A percentile compares a stretch with the other conserved stretches of the same genome.
phyloP scores from a whole-genome alignment of 1,140 invertebrate species.

The Drosophila ironensis region DNA sequence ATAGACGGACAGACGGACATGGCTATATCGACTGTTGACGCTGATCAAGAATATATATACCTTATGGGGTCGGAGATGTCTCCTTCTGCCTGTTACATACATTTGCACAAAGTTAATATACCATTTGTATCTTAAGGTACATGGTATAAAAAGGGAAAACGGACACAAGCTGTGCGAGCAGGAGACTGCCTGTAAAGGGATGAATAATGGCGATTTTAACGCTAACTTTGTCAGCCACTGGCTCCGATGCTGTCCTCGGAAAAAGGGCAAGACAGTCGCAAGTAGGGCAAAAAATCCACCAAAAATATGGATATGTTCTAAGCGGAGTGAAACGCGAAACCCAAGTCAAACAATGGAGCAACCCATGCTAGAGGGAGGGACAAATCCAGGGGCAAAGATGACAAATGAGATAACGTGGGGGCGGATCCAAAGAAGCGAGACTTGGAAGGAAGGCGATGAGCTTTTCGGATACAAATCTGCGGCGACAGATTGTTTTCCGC shows the following conservation, averaged over 20 bases:
- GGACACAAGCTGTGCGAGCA: too few species aligned
- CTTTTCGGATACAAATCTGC: neutral
- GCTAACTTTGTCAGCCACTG: constrained; percentile 44
- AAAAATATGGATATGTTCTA: constrained; percentile 9
- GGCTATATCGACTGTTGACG: too few species aligned
- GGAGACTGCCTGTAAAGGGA: constrained; percentile 58
- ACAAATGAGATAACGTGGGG: neutral
- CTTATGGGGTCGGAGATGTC: too few species aligned
- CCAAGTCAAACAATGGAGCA: constrained; percentile 34
- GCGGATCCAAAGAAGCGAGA: too few species aligned
- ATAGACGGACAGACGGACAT: too few species aligned
- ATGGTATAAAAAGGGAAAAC: too few species aligned
- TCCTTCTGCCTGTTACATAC: too few species aligned
- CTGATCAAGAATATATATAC: too few species aligned
- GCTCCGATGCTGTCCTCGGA: neutral
- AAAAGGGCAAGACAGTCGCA: constrained; percentile 22
- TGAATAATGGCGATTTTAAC: constrained; percentile 78
- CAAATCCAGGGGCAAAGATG: neutral
- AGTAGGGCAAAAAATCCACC: constrained; percentile 25
- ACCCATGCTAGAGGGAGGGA: neutral
- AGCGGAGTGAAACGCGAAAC: constrained; percentile 10
- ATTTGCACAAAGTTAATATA: too few species aligned
- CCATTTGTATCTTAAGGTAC: too few species aligned
- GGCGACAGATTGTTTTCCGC: too few species aligned
- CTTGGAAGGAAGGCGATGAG: neutral